Conservation (phyloP, 1,140 invertebrate species). For the Bombus terrestris region DNA sequence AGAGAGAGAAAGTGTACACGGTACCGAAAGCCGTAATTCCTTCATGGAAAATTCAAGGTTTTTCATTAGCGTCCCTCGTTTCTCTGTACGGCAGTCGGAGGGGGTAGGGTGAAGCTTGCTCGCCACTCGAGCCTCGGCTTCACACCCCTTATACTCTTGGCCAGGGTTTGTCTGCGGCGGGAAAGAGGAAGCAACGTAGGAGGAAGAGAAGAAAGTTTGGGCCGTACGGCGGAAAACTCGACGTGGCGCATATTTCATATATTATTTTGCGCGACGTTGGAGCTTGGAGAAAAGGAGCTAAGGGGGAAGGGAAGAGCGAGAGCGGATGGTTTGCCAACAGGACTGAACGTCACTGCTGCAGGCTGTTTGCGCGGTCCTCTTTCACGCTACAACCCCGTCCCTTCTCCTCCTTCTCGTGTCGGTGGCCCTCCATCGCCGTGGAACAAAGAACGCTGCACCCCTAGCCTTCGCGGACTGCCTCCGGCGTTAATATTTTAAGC, state of each 20-base stretch:
- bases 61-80: conserved; percentile 79
- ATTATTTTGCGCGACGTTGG: conserved; percentile 80
- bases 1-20: not conserved
- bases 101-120: not conserved
- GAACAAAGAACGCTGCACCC: conserved; percentile 77
- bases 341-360: conserved; percentile 61
- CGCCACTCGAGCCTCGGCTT: conserved; percentile 46
- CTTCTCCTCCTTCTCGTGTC: conserved; percentile 28
- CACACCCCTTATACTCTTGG: conserved; percentile 30
- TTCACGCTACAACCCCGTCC: conserved; percentile 52
- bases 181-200: not conserved
- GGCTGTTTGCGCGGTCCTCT: conserved; percentile 78
- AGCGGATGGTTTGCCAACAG: conserved; percentile 52
- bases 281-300: conserved; percentile 48
- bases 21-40: conserved; percentile 72
- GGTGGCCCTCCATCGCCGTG: conserved; percentile 66
- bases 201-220: conserved; percentile 63
- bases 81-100: conserved; percentile 4
- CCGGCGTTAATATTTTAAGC: conserved; percentile 83
- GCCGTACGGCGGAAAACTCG: conserved; percentile 66
- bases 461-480: conserved; percentile 72
- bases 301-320: conserved; percentile 2
- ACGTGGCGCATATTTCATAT: conserved; percentile 81
- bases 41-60: conserved; percentile 82
- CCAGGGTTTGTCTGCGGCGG: not conserved